These are phyloP conservation scores for Luperina testacea DNA, from an alignment of 2,888 invertebrate genomes.

Conservation along the genomic window DNA sequence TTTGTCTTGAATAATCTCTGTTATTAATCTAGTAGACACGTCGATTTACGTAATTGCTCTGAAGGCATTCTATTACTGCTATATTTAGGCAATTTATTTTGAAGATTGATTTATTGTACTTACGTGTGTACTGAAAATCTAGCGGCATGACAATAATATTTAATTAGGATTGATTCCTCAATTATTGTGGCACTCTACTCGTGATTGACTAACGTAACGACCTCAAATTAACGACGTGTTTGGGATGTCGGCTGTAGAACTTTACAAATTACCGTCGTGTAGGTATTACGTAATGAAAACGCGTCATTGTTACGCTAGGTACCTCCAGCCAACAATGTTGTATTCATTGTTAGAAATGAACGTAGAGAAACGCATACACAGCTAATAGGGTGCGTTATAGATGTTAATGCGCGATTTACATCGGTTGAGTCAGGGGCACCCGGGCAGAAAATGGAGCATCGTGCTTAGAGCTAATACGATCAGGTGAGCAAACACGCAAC, in stretches of 20 bases:
- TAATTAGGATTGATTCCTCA: conserved; percentile 49
- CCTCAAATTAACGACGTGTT: conserved; percentile 62
- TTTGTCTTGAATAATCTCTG: conserved; percentile 46
- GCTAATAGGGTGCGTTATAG: conserved; percentile 83
- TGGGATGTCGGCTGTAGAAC: conserved; percentile 52
- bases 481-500: conserved; percentile 88
- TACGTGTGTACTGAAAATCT: conserved; percentile 9
- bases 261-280: conserved; percentile 56
- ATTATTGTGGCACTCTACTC: conserved; percentile 43
- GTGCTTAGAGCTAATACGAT: conserved; percentile 89
- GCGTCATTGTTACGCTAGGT: conserved; percentile 41
- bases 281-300: conserved; percentile 50
- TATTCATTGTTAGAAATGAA: conserved; percentile 72
- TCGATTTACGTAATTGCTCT: conserved; percentile 36
- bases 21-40: conserved; percentile 43
- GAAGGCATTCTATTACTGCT: conserved; percentile 37
- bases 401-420: conserved; percentile 84
- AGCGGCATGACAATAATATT: conserved; percentile 24
- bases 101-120: conserved; percentile 45
- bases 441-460: conserved; percentile 87
- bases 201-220: conserved; percentile 56
- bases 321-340: conserved; percentile 54
- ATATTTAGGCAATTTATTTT: conserved; percentile 31
- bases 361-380: conserved; percentile 78
- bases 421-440: conserved; percentile 84